Base-by-base conservation (phyloP, 2,113 vertebrate genomes). In the Erythrocercus mccallii region DNA sequence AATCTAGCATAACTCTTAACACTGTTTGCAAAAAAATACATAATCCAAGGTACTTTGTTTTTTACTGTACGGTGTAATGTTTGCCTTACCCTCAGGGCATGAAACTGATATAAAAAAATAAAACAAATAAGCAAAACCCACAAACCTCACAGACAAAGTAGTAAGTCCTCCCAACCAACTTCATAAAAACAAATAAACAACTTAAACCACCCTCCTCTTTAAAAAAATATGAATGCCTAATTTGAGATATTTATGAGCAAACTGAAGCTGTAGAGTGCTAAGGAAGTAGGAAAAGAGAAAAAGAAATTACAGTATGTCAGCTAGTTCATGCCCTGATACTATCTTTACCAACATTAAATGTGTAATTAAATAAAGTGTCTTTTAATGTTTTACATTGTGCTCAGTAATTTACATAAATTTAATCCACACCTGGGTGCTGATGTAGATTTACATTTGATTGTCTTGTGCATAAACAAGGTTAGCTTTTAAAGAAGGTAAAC, bases 391-490 rank as follows among this genome's bases (percentile, higher is more conserved):
- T 94, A 93, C 93, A 85, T 96, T 98, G 98, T 98, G 98, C 97
- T 98, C 97, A 91, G 12, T 95, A 96, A 97, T 95, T 95, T 96
- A 97, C 97, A 97, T 85, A 89, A 97, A 95, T 95, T 94, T 90
- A 81, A 88, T 96, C 97, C 95, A 94, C 93, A 96, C 92, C 96
- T 12, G 58, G 95, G 97, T 94, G 92, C 72, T 87, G 97, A 97
- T 97, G 97, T 89, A 97, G 96, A 97, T 83, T 94, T 95, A 89
- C 91, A 95, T 97, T 96, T 98, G 98, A 98, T 98, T 98, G 98
- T 98, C 98, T 98, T 98, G 97, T 98, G 98, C 98, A 98, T 97
- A 98, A 97, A 97, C 95, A 97, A 97, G 95, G 94, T 97, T 96
- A 97, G 95, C 96, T 97, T 97, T 96, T 91, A 81, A 90, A 96